Percentiles rank a stretch among this genome's conserved stretches.
phyloP scores from a whole-genome alignment of 2,888 invertebrate species.

The Tridacna crocea region DNA sequence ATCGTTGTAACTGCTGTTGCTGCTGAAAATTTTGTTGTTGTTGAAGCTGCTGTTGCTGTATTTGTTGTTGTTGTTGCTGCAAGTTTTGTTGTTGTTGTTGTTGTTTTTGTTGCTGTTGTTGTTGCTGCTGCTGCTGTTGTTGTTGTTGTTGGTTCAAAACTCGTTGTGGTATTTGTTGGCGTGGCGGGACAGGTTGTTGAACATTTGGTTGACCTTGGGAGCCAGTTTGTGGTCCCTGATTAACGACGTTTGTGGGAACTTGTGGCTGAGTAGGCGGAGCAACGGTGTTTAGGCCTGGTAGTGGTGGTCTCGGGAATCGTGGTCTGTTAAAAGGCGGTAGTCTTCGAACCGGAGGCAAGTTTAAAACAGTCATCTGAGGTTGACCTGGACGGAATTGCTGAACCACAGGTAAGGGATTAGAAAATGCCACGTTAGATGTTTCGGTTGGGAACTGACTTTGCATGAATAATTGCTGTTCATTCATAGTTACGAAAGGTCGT shows the following conservation, averaged over 20 bases:
- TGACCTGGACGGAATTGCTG: neutral
- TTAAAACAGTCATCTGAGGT: constrained; percentile 8
- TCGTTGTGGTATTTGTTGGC: neutral
- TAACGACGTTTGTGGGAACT: neutral
- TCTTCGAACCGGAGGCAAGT: neutral
- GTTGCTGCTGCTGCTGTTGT: neutral
- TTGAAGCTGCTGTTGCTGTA: neutral
- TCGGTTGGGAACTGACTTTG: constrained; percentile 31
- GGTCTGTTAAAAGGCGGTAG: neutral
- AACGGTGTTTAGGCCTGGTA: neutral
- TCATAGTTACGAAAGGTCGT: neutral
- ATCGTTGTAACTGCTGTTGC: neutral
- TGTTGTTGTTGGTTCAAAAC: neutral
- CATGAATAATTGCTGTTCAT: constrained; percentile 10
- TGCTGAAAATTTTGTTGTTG: neutral
- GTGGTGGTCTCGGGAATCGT: neutral
- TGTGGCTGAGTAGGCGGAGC: constrained; percentile 3
- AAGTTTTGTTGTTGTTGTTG: neutral
- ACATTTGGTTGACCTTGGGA: constrained; percentile 1
- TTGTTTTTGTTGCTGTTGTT: neutral
- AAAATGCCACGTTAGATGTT: constrained; percentile 6
- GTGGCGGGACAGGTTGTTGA: neutral
- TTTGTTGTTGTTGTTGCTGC: neutral
- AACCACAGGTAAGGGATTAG: neutral
- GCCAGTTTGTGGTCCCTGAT: neutral